A percentile compares a stretch with the other conserved stretches of the same genome.
phyloP scores from a whole-genome alignment of 2,113 vertebrate species.

The Oncorhynchus kisutch region DNA sequence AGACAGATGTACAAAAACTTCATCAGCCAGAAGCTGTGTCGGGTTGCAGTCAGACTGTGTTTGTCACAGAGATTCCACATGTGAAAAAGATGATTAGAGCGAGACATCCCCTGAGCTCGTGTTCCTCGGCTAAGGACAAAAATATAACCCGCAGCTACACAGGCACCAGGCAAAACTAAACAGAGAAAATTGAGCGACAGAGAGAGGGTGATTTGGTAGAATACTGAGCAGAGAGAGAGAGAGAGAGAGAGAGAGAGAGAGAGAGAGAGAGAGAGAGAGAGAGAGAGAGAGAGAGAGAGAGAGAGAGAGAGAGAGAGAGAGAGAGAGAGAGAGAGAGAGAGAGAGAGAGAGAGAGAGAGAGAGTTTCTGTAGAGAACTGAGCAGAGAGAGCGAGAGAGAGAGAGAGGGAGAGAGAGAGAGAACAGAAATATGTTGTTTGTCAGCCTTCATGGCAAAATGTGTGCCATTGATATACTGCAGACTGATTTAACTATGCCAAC shows the following conservation, averaged over 20 bases:
- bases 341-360: background rate
- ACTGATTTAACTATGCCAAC: no score
- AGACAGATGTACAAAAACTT: background rate
- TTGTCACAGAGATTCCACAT: conserved; percentile 15
- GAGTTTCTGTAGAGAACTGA: no score
- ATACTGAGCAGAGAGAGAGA: no score
- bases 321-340: no score
- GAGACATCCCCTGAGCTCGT: background rate
- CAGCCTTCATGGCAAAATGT: no score
- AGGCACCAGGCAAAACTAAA: no score
- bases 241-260: background rate
- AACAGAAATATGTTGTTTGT: no score
- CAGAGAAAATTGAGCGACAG: background rate
- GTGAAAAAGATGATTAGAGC: conserved; percentile 40
- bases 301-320: background rate
- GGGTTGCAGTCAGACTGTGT: conserved; percentile 1
- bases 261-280: conserved; percentile 5
- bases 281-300: background rate
- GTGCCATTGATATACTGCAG: no score
- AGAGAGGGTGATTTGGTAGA: no score
- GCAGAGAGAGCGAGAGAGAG: background rate
- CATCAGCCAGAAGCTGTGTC: background rate
- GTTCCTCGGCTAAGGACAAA: conserved; percentile 17
- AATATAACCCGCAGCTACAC: conserved; percentile 11
- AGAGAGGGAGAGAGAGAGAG: no score